phyloP scores from a whole-genome alignment of 2,797 vertebrate genomes.

The Anabacerthia variegaticeps region DNA sequence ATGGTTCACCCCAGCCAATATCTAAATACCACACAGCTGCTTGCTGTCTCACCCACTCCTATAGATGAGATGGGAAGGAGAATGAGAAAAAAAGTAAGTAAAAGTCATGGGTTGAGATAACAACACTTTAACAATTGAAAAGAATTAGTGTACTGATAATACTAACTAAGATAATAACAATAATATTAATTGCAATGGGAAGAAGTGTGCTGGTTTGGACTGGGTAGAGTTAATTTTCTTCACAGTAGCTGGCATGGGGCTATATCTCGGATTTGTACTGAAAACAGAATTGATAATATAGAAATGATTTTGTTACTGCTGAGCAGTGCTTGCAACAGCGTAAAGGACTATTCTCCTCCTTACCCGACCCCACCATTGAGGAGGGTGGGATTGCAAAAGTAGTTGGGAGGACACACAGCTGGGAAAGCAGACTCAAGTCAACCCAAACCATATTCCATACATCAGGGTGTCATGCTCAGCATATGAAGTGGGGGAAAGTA shows the following conservation, averaged over 20 bases:
- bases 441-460: not conserved
- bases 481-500: not conserved
- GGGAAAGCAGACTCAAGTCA: not conserved
- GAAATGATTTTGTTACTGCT: not conserved
- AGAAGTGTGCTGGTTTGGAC: not conserved
- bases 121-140: not conserved
- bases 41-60: not conserved
- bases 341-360: not conserved
- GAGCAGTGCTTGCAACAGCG: not conserved
- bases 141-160: not conserved
- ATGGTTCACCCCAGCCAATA: not conserved
- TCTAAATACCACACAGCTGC: not conserved
- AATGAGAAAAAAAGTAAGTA: not conserved
- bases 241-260: not conserved
- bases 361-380: not conserved
- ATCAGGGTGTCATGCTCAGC: not conserved
- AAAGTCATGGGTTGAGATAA: not conserved
- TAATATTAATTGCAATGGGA: not conserved
- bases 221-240: not conserved
- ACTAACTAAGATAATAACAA: not conserved
- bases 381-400: not conserved
- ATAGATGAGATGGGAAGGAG: not conserved
- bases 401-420: not conserved
- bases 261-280: not conserved
- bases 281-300: not conserved